Percentiles rank a stretch among this genome's conserved stretches.
phyloP scores from a whole-genome alignment of 2,888 invertebrate genomes.

The Campoletis raptor region DNA sequence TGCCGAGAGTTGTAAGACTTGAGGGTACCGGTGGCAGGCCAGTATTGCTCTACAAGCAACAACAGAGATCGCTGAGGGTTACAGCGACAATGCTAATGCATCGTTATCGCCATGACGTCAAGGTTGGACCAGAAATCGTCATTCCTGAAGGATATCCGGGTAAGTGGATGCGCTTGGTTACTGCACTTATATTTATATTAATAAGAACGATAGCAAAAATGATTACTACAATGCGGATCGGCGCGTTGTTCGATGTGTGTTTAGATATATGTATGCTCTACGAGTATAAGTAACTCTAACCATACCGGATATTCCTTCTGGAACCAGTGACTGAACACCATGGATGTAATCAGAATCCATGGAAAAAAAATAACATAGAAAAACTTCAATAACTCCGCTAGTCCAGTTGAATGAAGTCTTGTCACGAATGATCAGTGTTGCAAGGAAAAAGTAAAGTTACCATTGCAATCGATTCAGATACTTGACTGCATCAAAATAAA shows the following conservation, averaged over 20 bases:
- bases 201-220: neutral
- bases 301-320: neutral
- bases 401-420: neutral
- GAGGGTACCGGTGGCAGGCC: constrained; percentile 85
- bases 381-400: neutral
- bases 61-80: constrained; percentile 80
- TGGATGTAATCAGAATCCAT: neutral
- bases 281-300: neutral
- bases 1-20: constrained; percentile 84
- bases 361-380: neutral
- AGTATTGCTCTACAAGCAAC: constrained; percentile 81
- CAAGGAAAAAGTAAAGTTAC: neutral
- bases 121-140: constrained; percentile 85
- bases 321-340: neutral
- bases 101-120: constrained; percentile 85
- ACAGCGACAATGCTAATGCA: constrained; percentile 84
- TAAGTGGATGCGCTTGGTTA: constrained; percentile 75
- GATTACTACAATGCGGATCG: neutral
- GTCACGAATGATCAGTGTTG: neutral
- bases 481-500: neutral
- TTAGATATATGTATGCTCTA: neutral
- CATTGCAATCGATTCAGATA: neutral
- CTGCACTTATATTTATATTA: neutral
- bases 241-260: neutral
- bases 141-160: constrained; percentile 86